Evolutionary conservation across 2,113 vertebrate genomes (phyloP).

Genomic region (Lota lota): DNA sequence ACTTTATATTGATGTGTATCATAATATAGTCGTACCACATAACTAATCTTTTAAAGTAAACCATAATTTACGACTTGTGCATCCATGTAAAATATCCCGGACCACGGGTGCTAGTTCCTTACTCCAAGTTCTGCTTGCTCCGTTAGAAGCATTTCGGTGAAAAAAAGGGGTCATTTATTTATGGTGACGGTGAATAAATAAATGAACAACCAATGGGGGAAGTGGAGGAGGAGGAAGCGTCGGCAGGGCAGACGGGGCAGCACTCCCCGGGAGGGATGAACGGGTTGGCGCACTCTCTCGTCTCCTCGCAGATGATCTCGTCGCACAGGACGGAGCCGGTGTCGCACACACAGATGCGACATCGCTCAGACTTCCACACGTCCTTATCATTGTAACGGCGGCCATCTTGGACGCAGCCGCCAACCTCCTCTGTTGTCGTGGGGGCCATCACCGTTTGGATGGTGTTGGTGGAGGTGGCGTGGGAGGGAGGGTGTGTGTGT

Average conservation of each 20-base stretch:
- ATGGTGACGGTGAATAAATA: conserved; percentile 85
- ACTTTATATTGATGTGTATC: not conserved
- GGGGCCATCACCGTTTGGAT: conserved; percentile 15
- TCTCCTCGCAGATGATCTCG: conserved; percentile 93
- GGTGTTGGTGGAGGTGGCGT: conserved; percentile 3
- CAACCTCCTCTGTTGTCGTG: conserved; percentile 78
- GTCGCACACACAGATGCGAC: conserved; percentile 96
- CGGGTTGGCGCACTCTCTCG: conserved; percentile 84
- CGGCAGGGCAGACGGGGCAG: conserved; percentile 89
- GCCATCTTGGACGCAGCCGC: conserved; percentile 87
- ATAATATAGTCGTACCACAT: no score
- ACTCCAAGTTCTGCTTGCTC: conserved; percentile 41
- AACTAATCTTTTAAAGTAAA: no score
- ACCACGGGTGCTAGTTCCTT: conserved; percentile 25
- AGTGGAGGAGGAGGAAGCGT: conserved; percentile 71
- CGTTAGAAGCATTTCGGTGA: conserved; percentile 33
- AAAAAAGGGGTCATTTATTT: conserved; percentile 74
- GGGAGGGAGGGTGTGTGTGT: not conserved
- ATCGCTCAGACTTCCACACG: conserved; percentile 94
- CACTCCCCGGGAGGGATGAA: conserved; percentile 95
- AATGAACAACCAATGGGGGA: conserved; percentile 87
- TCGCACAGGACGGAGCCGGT: conserved; percentile 90
- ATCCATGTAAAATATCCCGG: not conserved
- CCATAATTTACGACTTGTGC: not conserved
- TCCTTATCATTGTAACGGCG: conserved; percentile 90